phyloP scores from a whole-genome alignment of 2,797 vertebrate species.

The Tamandua tetradactyla region DNA sequence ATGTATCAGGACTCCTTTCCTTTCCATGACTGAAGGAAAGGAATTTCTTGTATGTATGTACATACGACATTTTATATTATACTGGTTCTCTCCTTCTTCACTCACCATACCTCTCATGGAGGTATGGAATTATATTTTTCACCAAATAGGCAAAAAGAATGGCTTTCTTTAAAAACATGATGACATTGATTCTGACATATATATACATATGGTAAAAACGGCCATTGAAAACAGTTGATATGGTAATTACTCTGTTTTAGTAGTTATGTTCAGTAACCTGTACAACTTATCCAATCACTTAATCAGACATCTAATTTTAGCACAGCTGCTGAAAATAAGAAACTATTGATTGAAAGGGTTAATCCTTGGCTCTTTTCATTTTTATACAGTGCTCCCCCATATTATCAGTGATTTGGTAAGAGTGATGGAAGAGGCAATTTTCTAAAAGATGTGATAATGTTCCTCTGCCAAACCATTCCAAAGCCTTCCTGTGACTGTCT shows the following conservation, averaged over 20 bases:
- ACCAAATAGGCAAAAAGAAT: neutral
- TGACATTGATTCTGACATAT: neutral
- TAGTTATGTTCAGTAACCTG: neutral
- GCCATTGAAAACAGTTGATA: neutral
- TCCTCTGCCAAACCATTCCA: neutral
- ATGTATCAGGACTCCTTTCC: no score
- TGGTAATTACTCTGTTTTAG: neutral
- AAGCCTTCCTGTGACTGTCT: neutral
- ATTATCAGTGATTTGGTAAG: neutral
- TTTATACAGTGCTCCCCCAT: neutral
- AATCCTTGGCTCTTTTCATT: neutral
- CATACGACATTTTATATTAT: neutral
- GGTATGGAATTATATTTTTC: neutral
- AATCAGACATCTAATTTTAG: neutral
- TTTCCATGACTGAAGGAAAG: no score
- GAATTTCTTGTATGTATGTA: no score
- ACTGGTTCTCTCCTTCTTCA: neutral
- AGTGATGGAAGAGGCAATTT: neutral
- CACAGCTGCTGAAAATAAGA: neutral
- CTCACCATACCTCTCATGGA: neutral
- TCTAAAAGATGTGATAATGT: neutral
- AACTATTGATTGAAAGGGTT: neutral
- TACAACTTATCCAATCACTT: neutral
- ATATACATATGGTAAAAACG: neutral
- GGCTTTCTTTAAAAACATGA: neutral